Conservation (phyloP, 2,888 invertebrate species). For the Sabatieria punctata region DNA sequence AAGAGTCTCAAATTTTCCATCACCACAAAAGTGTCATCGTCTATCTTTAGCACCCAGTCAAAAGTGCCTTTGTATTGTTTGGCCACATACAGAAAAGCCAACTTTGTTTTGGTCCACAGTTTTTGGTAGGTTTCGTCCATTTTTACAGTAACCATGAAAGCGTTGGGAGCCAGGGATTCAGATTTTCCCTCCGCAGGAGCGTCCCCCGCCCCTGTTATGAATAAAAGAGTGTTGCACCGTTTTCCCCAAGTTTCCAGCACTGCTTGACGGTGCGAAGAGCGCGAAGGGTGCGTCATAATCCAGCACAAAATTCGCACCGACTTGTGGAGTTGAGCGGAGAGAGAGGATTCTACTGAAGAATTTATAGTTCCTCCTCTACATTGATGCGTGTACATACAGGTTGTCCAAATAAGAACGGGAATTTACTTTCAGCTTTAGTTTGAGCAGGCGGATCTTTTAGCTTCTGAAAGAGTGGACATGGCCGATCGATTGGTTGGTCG, state of each 20-base stretch:
- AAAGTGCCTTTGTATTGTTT: not conserved
- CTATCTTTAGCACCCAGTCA: conserved; percentile 7
- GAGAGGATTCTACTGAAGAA: not conserved
- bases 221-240: not conserved
- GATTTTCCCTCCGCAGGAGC: not conserved
- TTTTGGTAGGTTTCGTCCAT: conserved; percentile 3
- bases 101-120: conserved; percentile 6
- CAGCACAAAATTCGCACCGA: not conserved
- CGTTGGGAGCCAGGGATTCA: not conserved
- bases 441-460: no score
- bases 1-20: conserved; percentile 4
- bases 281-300: not conserved
- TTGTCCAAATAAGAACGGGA: no score
- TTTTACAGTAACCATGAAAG: not conserved
- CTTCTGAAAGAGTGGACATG: no score
- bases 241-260: not conserved
- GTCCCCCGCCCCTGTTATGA: not conserved
- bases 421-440: no score
- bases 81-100: conserved; percentile 2
- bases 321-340: not conserved
- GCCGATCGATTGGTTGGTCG: no score
- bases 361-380: no score
- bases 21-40: conserved; percentile 8
- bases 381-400: no score
- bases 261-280: not conserved